A percentile compares a stretch with the other conserved stretches of the same genome.
Evolutionary conservation across 2,888 invertebrate genomes (phyloP).

Genomic region (Sisyra nigra): DNA sequence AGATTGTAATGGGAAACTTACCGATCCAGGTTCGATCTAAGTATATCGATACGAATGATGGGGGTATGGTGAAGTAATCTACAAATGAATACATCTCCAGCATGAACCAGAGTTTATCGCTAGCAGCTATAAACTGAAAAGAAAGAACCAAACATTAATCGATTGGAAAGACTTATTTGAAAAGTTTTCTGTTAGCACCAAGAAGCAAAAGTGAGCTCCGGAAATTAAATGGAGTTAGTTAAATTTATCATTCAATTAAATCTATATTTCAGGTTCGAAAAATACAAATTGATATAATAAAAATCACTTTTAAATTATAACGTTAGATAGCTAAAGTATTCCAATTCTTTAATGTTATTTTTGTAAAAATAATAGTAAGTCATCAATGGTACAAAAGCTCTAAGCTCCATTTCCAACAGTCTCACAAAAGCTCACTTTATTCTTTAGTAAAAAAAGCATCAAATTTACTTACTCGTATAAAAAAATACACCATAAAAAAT

Average conservation of each 20-base stretch:
- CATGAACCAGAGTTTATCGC: constrained; percentile 99
- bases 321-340: too few species aligned
- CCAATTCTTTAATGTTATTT: constrained; percentile 6
- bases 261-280: too few species aligned
- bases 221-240: too few species aligned
- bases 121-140: constrained; percentile 99
- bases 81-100: constrained; percentile 99
- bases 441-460: constrained; percentile 9
- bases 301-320: too few species aligned
- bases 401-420: too few species aligned
- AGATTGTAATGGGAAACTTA: too few species aligned
- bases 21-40: constrained; percentile 99
- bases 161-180: too few species aligned
- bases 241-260: too few species aligned
- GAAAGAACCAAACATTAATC: not conserved
- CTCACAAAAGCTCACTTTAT: constrained; percentile 1
- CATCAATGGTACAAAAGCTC: not conserved
- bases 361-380: too few species aligned
- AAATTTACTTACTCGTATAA: constrained; percentile 91
- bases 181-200: too few species aligned
- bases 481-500: constrained; percentile 99
- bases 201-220: too few species aligned
- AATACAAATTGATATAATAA: too few species aligned
- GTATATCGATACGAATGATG: constrained; percentile 99
- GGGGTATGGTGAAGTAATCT: constrained; percentile 99